Conservation (phyloP, 92 coral and sea anemone genomes). For the Epizoanthus rinbou region DNA sequence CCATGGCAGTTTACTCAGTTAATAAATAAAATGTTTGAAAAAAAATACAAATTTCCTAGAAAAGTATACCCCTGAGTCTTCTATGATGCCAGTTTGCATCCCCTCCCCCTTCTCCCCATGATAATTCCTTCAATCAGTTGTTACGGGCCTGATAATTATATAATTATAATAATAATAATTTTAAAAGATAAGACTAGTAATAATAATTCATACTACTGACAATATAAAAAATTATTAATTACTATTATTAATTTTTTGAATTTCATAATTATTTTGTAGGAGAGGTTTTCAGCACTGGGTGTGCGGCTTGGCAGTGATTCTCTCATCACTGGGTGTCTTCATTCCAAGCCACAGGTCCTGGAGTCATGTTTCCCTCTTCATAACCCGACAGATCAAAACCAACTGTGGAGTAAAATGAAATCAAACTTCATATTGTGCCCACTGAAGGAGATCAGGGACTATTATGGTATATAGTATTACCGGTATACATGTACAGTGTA, state of each 20-base stretch:
- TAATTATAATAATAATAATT: too few relatives aligned
- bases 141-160: too few relatives aligned
- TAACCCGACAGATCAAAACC: slow-evolving; percentile 66
- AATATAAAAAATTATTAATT: not conserved
- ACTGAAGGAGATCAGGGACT: slow-evolving; percentile 91
- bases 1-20: too few relatives aligned
- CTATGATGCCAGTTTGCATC: too few relatives aligned
- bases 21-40: too few relatives aligned
- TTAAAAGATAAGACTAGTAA: too few relatives aligned
- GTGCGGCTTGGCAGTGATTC: slow-evolving; percentile 75
- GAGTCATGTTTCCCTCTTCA: slow-evolving; percentile 91
- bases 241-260: not conserved
- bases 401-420: slow-evolving; percentile 89
- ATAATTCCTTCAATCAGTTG: too few relatives aligned
- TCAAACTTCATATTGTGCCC: slow-evolving; percentile 84
- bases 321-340: slow-evolving; percentile 78
- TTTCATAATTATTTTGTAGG: slow-evolving; percentile 28
- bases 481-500: not conserved
- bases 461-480: slow-evolving; percentile 73
- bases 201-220: too few relatives aligned
- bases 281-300: slow-evolving; percentile 63
- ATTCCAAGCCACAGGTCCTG: slow-evolving; percentile 88
- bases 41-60: too few relatives aligned
- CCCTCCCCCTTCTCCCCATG: too few relatives aligned
- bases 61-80: too few relatives aligned